Evolutionary conservation across 2,888 invertebrate genomes (phyloP), one percentile per base, ranked within the genome.

Genomic region (Hylaea fasciaria): DNA sequence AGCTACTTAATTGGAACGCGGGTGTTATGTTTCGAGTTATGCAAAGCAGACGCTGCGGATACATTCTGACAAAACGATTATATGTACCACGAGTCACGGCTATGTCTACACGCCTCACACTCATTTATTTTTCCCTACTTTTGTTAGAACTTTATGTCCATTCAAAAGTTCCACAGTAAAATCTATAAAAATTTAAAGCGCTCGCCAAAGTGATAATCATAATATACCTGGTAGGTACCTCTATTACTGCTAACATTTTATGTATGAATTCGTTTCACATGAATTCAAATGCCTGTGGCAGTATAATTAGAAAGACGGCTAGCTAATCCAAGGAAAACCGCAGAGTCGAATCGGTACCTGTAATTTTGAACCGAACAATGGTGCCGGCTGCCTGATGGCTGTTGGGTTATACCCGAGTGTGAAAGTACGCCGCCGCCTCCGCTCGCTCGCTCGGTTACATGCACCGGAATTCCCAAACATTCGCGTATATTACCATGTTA

Each of bases 401-500:
- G 46, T 54, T 70, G 84, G 87, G 85, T 81, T 82, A 82, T 78
- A 74, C 86, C 86, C 55, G 46, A 45, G 46, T 76, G 86, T 80
- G 87, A 87, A 87, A 87, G 87, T 70, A 75, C 69, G 69, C 66
- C 66, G 56, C 51, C 53, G 71, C 17, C n/a, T 7, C 17, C 22
- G 10, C 22, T 22, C 22, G 22, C 22, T 22, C 22, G 22, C 22
- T 29, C 10, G 32, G 47, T 73, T 74, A 76, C 84, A 74, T 66
- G 61, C 78, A 58, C 69, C 76, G 85, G 85, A 78, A 83, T 81
- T 86, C 78, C 85, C 84, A 77, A 74, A 74, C 74, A 74, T 67
- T 70, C 59, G 64, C 66, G 59, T 69, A 65, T 72, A 69, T 75
- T 69, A 71, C 68, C 69, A 66, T 57, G 76, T 80, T 80, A 77